These are phyloP conservation scores for Phyllopteryx taeniolatus DNA, from an alignment of 2,113 vertebrate genomes.

Conservation along the genomic window DNA sequence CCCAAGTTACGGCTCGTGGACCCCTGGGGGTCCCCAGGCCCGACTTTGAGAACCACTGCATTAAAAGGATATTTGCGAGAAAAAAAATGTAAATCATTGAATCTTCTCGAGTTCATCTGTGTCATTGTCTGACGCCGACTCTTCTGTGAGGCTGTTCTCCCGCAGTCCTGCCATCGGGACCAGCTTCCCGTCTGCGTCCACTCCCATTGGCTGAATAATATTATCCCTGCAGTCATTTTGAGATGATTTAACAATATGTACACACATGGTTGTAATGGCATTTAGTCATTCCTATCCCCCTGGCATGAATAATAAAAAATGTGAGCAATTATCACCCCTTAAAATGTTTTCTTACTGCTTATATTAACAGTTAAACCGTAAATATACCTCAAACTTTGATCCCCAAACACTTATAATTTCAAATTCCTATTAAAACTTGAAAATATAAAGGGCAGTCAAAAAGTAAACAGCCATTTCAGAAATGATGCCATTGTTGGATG, in stretches of 20 bases:
- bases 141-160: conserved; percentile 38
- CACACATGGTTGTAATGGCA: not conserved
- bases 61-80: conserved; percentile 14
- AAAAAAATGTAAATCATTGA: conserved; percentile 2
- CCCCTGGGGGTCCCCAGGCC: not conserved
- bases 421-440: no score
- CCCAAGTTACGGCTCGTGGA: not conserved
- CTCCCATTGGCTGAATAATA: conserved; percentile 66
- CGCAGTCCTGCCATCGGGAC: conserved; percentile 51
- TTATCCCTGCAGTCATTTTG: conserved; percentile 42
- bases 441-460: no score
- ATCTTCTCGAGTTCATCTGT: conserved; percentile 27
- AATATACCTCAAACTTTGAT: no score
- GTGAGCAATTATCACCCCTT: no score
- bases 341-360: no score
- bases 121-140: conserved; percentile 45
- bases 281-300: no score
- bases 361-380: no score
- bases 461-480: no score
- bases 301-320: no score
- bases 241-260: not conserved
- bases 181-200: conserved; percentile 62
- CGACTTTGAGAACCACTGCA: not conserved
- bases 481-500: no score
- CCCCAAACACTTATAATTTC: no score